These are phyloP conservation scores for Alethe diademata DNA, from an alignment of 2,113 vertebrate genomes.

Conservation along the genomic window DNA sequence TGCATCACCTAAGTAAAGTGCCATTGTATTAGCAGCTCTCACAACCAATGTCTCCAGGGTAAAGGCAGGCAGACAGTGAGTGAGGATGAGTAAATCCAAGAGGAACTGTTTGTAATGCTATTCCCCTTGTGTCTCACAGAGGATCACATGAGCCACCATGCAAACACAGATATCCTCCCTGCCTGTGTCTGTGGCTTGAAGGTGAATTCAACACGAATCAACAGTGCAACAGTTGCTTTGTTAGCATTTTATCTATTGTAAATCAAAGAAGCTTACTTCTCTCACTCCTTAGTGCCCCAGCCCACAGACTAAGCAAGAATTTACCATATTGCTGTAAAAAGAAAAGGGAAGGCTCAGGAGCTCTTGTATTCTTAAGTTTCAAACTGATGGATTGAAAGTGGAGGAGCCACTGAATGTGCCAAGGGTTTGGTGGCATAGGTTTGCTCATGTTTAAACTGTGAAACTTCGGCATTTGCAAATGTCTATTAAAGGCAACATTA, in stretches of 20 bases:
- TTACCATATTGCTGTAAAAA: not conserved
- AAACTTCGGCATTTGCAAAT: constrained; percentile 15
- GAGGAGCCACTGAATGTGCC: not conserved
- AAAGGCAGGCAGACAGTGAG: not conserved
- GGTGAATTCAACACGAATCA: not conserved
- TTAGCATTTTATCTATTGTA: not conserved
- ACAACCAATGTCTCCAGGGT: fast-evolving
- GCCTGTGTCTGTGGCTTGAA: not conserved
- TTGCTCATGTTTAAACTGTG: not conserved
- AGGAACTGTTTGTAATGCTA: not conserved
- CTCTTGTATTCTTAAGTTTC: not conserved
- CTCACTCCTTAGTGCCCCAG: not conserved
- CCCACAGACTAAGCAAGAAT: not conserved
- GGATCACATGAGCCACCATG: fast-evolving
- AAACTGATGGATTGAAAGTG: not conserved
- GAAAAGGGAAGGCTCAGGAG: not conserved
- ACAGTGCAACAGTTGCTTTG: not conserved
- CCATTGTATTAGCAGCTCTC: not conserved
- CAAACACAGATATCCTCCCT: not conserved
- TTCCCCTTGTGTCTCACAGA: not conserved
- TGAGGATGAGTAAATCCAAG: not conserved
- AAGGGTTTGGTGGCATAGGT: not conserved
- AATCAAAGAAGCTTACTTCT: not conserved
- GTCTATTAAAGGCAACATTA: constrained; percentile 30
- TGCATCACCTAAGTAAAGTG: fast-evolving